phyloP scores from a whole-genome alignment of 2,888 invertebrate species.

The Acheta domesticus region DNA sequence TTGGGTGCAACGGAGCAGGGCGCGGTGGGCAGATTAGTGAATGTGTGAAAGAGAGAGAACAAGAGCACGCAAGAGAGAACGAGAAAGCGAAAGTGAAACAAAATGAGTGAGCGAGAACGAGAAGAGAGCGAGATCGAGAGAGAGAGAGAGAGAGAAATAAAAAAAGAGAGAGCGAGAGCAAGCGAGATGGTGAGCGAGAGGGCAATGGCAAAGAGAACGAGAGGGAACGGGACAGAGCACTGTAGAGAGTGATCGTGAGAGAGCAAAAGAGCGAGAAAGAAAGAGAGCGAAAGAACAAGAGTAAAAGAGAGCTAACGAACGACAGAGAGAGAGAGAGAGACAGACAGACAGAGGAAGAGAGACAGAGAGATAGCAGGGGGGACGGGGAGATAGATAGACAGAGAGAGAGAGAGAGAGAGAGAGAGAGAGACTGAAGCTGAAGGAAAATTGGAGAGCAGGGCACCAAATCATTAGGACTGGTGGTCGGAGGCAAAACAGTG shows the following conservation, averaged over 20 bases:
- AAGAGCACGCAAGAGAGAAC: background rate
- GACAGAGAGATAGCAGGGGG: background rate
- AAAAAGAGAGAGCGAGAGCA: conserved; percentile 19
- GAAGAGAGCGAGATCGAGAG: background rate
- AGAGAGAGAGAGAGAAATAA: background rate
- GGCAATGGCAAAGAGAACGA: no score
- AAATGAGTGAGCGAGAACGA: conserved; percentile 10
- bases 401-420: background rate
- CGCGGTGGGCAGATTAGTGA: no score
- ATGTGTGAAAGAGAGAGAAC: background rate
- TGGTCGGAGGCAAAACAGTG: no score
- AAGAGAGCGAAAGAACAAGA: background rate
- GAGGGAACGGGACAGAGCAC: background rate
- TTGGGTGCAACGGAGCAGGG: no score
- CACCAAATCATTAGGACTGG: no score
- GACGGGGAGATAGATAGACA: background rate
- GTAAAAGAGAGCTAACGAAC: background rate
- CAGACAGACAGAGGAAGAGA: background rate
- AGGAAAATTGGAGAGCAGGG: no score
- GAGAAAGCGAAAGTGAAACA: background rate
- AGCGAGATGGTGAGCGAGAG: background rate
- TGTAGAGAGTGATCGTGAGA: background rate
- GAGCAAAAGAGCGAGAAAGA: background rate
- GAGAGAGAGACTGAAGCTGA: no score
- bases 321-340: background rate